Base-by-base conservation (phyloP, 2,797 vertebrate species). In the Anguilla pacifica region DNA sequence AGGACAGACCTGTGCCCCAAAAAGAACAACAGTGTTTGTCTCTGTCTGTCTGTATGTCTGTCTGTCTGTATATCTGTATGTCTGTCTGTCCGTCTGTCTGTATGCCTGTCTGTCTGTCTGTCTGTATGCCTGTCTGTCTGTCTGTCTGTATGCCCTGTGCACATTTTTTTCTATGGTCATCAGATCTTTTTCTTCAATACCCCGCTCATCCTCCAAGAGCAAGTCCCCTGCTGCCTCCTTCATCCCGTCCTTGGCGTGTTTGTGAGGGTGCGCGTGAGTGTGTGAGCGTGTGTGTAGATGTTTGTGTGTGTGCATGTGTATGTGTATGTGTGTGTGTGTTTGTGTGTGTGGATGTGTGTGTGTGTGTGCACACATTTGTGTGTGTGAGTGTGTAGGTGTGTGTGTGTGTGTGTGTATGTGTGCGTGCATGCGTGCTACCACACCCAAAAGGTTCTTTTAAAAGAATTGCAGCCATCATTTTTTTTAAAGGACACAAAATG, bases 171-270 rank as follows among this genome's bases (percentile, higher is more conserved):
- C 25, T 7, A 17, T 57, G 46, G 61, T 72, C 61, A 67, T 83
- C 64, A 61, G 67, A 35, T 59, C 53, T 59, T 77, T 49, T 79
- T 57, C 25, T 25, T 51, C 64, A 84, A 81, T 53, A 70, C 67
- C 87, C 51, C 25, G 83, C 90, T 90, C 90, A 51, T 31, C 51
- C 67, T 59, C 57, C 46, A 53, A n/a, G 84, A 82, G 22, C 55
- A 82, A 28, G 79, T 95, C 94, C 92, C 93, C 88, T 72, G 92
- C 89, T 88, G n/a, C 86, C 86, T 84, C 90, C 94, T 94, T 95
- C 89, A 94, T 95, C 91, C 90, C 90, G 94, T 92, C 95, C 94
- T 96, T 95, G 95, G 92, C 91, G 89, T 86, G 74, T 91, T 93
- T 93, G 91, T 90, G 88, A 90, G 89, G 28, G 94, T 94, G 93